These are phyloP conservation scores for Tanytarsus gracilentus DNA, from an alignment of 2,888 invertebrate genomes.

Conservation along the genomic window DNA sequence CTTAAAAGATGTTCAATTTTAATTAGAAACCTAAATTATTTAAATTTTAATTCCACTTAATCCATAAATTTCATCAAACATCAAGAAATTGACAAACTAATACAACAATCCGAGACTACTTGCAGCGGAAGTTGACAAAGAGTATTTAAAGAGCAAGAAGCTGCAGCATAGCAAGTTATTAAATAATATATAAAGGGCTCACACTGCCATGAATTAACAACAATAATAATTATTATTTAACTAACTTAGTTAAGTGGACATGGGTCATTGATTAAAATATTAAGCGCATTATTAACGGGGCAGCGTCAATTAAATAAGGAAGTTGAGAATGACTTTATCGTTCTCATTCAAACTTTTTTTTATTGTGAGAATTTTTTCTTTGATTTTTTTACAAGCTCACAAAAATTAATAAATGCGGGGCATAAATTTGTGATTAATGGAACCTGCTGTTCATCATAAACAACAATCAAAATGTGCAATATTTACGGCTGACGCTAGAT, in stretches of 20 bases:
- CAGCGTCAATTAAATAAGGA: slow-evolving; percentile 17
- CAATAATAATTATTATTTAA: slow-evolving; percentile 13
- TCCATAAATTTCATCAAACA: no score
- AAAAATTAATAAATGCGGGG: slow-evolving; percentile 12
- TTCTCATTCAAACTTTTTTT: neutral
- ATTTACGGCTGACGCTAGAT: neutral
- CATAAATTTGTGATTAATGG: neutral
- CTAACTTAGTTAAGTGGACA: slow-evolving; percentile 8
- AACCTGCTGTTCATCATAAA: neutral
- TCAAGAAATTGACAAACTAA: neutral
- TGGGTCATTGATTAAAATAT: slow-evolving; percentile 24
- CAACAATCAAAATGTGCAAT: slow-evolving; percentile 3
- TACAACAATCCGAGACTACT: neutral
- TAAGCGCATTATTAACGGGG: neutral
- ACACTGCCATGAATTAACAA: no score
- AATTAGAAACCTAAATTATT: no score
- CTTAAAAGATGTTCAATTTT: no score
- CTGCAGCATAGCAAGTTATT: slow-evolving; percentile 17
- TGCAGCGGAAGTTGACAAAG: slow-evolving; percentile 20
- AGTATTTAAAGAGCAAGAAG: neutral
- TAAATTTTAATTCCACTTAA: no score
- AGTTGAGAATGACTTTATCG: neutral
- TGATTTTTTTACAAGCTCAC: neutral
- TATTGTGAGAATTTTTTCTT: slow-evolving; percentile 20
- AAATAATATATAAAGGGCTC: neutral